Evolutionary conservation across 2,888 invertebrate species (phyloP).

Genomic region (Molorchus minor): DNA sequence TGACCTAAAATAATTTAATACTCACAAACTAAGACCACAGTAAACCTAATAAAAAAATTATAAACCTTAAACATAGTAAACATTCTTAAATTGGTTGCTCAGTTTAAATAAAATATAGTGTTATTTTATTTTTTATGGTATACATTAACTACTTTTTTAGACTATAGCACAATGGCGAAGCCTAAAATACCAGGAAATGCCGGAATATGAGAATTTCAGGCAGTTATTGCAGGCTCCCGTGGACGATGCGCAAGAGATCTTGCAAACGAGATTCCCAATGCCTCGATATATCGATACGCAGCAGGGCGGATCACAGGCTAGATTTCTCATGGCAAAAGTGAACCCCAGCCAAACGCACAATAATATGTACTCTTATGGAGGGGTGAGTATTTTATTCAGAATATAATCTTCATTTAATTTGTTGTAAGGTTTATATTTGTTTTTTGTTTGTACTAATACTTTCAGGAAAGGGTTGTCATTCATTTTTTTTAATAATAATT

Average conservation of each 20-base stretch:
- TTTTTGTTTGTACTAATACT: slow-evolving; percentile 4
- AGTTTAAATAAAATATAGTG: neutral
- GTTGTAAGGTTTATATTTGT: slow-evolving; percentile 3
- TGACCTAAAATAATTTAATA: too few relatives aligned
- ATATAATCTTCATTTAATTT: neutral
- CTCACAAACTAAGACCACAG: too few relatives aligned
- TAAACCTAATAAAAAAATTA: too few relatives aligned
- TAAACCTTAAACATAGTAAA: too few relatives aligned
- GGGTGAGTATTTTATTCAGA: slow-evolving; percentile 72
- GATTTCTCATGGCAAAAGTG: slow-evolving; percentile 97
- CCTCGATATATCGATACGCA: slow-evolving; percentile 99
- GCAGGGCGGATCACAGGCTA: slow-evolving; percentile 98
- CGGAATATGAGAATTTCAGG: slow-evolving; percentile 97
- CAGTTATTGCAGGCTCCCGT: slow-evolving; percentile 95
- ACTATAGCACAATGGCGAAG: slow-evolving; percentile 98
- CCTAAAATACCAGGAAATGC: slow-evolving; percentile 94
- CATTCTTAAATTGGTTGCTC: too few relatives aligned
- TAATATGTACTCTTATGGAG: slow-evolving; percentile 96
- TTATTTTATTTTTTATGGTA: slow-evolving; percentile 12
- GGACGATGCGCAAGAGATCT: slow-evolving; percentile 96
- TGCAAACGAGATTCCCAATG: slow-evolving; percentile 96
- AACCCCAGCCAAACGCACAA: slow-evolving; percentile 99
- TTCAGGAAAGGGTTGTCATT: slow-evolving; percentile 1
- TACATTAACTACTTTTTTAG: slow-evolving; percentile 62
- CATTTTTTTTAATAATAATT: slow-evolving; percentile 28